phyloP scores from a whole-genome alignment of 2,888 invertebrate species.

The Tinea pellionella region DNA sequence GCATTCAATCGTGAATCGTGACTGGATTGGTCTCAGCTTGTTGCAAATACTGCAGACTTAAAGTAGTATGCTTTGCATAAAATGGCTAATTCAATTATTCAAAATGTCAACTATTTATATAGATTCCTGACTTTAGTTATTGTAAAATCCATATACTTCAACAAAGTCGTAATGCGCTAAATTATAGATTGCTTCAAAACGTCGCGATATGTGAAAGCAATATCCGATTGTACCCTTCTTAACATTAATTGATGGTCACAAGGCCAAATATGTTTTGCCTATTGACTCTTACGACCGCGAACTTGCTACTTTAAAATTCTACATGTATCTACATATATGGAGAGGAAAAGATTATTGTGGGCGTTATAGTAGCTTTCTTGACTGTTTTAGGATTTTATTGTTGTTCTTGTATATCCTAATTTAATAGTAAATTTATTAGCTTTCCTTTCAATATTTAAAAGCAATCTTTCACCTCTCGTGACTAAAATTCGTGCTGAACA shows the following conservation, averaged over 20 bases:
- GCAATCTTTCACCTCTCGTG: background rate
- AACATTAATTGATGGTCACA: background rate
- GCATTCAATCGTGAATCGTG: constrained; percentile 4
- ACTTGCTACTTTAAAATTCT: background rate
- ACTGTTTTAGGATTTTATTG: background rate
- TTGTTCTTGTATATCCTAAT: background rate
- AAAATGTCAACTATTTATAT: background rate
- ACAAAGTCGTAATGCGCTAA: background rate
- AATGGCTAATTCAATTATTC: constrained; percentile 1
- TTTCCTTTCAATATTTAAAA: background rate
- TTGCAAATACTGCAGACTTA: background rate
- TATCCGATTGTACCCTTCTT: background rate
- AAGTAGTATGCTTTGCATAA: background rate
- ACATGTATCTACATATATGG: background rate
- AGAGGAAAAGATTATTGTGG: background rate
- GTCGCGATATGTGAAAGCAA: background rate
- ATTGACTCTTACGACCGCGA: background rate
- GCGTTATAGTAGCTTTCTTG: background rate
- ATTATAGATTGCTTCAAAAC: background rate
- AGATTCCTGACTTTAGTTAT: background rate
- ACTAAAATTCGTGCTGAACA: background rate
- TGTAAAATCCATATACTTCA: too few relatives aligned
- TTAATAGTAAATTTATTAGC: background rate
- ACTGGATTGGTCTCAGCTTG: background rate
- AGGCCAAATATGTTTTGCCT: constrained; percentile 6